Base-by-base conservation (phyloP, 2,797 vertebrate species). In the Hylomyscus alleni region DNA sequence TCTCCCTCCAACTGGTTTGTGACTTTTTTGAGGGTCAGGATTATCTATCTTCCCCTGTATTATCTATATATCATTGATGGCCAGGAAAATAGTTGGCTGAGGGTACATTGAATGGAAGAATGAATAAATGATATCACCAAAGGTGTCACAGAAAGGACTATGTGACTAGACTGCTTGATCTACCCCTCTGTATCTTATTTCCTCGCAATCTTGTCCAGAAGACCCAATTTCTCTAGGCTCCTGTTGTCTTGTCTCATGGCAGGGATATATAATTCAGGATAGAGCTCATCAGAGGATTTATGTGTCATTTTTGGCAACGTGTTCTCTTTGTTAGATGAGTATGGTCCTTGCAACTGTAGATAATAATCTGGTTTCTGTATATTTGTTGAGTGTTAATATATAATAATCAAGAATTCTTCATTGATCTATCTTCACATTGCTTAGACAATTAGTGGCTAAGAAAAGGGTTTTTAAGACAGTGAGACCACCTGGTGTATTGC, bases 371-470 rank as follows among this genome's bases (percentile, higher is more conserved):
- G 44, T 92, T 14, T n/a, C 9, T 72, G 29, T 83, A 26, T 17
- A 11, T 65, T 69, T 94, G 13, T 47, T 60, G 37, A 85, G 37
- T 96, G 73, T 92, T 93, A 94, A 86, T 65, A 72, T 37, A n/a
- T 44, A 89, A 62, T 89, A 47, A 77, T n/a, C 2, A 13, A 34
- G 44, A 92, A 81, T 96, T 83, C 24, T 37, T 56, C 86, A 37
- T 91, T 52, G 13, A 93, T 3, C 29, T 60, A 67, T 75, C 17
- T 22, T 80, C n/a, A 60, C 11, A 22, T 13, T 40, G 14, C 19
- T 76, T 29, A 90, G 73, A 90, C 58, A 83, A 69, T 50, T 44
- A 40, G 29, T 81, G 31, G 87, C 50, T 82, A 72, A 73, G 72
- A 80, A 93, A 14, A 60, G 2, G 3, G 60, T 37, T 2, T 2